Evolutionary conservation across 2,113 vertebrate species (phyloP).

Genomic region (Actenoides hombroni): DNA sequence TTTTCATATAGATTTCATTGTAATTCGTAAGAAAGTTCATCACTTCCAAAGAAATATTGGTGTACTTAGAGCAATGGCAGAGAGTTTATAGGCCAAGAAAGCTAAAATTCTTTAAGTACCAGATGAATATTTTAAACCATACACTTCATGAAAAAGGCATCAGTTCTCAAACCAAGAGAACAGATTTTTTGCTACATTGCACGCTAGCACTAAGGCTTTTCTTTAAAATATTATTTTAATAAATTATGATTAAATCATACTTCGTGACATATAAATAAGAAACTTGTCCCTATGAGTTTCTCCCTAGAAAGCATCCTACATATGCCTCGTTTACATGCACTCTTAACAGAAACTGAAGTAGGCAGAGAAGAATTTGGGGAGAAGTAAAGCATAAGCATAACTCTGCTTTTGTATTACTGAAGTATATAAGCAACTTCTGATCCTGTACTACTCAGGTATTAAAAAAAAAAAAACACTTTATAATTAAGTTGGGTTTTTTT

Average conservation of each 20-base stretch:
- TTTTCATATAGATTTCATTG: neutral
- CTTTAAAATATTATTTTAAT: neutral
- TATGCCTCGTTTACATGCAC: neutral
- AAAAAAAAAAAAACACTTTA: neutral
- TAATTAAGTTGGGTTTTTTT: neutral
- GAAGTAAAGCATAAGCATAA: accelerated
- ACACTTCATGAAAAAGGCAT: neutral
- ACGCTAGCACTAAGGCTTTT: neutral
- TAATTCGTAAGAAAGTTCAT: neutral
- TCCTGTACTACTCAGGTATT: neutral
- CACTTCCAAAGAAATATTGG: neutral
- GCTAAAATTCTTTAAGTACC: neutral
- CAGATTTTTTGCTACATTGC: neutral
- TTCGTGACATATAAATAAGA: neutral
- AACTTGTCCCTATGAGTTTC: neutral
- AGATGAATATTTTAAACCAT: neutral
- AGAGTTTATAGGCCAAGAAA: neutral
- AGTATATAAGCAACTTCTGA: neutral
- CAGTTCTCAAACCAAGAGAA: neutral
- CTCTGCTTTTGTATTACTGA: neutral
- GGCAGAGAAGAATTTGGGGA: neutral
- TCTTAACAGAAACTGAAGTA: neutral
- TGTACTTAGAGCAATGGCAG: neutral
- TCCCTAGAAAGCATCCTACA: neutral
- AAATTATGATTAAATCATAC: neutral